These are phyloP conservation scores for Chromis chromis DNA, from an alignment of 2,797 vertebrate species.

Conservation along the genomic window DNA sequence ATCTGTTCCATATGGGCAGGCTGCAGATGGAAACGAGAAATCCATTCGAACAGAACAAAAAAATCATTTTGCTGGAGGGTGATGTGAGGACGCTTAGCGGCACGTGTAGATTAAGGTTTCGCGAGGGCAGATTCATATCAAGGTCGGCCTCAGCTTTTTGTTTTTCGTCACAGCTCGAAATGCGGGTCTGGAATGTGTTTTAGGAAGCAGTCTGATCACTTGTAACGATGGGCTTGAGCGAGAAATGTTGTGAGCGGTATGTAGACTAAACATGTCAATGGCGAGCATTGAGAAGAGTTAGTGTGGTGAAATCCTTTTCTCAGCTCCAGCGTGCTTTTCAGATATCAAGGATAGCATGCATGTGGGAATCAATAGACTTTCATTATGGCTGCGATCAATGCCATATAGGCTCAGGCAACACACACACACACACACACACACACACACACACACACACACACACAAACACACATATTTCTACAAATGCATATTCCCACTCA, in stretches of 20 bases:
- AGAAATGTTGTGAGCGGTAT: background rate
- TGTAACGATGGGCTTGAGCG: background rate
- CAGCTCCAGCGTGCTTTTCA: slow-evolving; percentile 14
- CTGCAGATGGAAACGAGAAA: slow-evolving; percentile 45
- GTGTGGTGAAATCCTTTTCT: slow-evolving; percentile 19
- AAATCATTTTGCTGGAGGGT: slow-evolving; percentile 40
- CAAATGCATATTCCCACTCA: slow-evolving; percentile 13
- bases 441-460: slow-evolving; percentile 27
- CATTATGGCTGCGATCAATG: slow-evolving; percentile 58
- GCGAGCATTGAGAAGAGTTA: background rate
- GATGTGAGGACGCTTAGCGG: slow-evolving; percentile 19
- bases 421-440: slow-evolving; percentile 22
- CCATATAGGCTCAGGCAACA: slow-evolving; percentile 24
- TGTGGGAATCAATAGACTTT: slow-evolving; percentile 69
- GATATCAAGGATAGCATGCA: slow-evolving; percentile 38
- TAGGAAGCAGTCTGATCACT: background rate
- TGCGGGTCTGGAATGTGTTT: background rate
- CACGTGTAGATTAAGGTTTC: slow-evolving; percentile 22
- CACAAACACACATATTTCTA: slow-evolving; percentile 4
- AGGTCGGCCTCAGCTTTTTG: slow-evolving; percentile 20
- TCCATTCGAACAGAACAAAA: slow-evolving; percentile 57
- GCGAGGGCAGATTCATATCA: slow-evolving; percentile 23
- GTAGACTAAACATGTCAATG: background rate
- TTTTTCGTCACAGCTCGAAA: background rate
- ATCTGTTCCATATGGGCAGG: slow-evolving; percentile 61